phyloP scores from a whole-genome alignment of 2,888 invertebrate genomes.

The Drosophila affinis region DNA sequence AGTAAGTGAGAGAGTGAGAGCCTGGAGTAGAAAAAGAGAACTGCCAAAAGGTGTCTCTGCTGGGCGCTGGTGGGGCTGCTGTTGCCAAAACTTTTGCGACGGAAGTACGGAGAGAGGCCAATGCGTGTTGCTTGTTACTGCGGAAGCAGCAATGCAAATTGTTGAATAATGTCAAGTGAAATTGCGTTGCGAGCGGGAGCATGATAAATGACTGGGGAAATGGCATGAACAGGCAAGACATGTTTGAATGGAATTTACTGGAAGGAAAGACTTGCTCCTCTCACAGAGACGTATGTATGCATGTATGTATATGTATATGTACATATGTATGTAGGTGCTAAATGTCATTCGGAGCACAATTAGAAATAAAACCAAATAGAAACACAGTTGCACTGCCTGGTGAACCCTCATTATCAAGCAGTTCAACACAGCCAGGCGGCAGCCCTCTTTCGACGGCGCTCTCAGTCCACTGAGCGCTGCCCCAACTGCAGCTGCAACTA shows the following conservation, averaged over 20 bases:
- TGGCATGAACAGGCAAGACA: conserved; percentile 22
- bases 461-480: neutral
- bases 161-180: conserved; percentile 73
- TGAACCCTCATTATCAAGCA: neutral
- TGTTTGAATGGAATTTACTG: neutral
- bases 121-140: conserved; percentile 24
- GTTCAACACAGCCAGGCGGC: neutral
- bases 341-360: conserved; percentile 1
- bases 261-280: conserved; percentile 3
- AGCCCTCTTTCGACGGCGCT: neutral
- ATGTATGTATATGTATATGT: neutral
- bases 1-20: conserved; percentile 17
- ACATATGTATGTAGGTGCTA: conserved; percentile 6
- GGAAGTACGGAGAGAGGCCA: conserved; percentile 50
- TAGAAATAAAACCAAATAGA: conserved; percentile 3
- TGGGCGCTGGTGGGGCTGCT: conserved; percentile 23
- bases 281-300: neutral
- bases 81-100: conserved; percentile 64
- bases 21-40: neutral
- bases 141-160: conserved; percentile 72
- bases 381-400: neutral
- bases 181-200: conserved; percentile 52
- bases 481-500: neutral
- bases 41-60: conserved; percentile 56
- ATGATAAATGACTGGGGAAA: conserved; percentile 52